Conservation (phyloP, 2,888 invertebrate genomes). For the Agrotis puta region DNA sequence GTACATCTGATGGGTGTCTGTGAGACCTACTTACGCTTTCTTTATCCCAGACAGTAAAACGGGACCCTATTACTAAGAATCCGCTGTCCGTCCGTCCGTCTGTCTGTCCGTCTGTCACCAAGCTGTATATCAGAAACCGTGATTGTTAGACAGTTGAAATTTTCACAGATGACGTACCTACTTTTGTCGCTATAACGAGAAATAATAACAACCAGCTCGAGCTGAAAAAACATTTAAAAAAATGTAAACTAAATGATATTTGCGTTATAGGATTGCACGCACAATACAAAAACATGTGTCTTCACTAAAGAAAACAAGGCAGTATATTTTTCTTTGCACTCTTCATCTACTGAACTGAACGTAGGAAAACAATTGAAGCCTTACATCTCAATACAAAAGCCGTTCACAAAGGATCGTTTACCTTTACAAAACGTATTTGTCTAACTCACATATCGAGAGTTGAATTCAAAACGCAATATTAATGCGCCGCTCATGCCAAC, state of each 20-base stretch:
- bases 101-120: no score
- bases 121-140: no score
- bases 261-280: neutral
- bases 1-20: neutral
- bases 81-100: no score
- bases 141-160: no score
- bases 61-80: no score
- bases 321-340: neutral
- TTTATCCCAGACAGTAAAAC: no score
- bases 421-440: constrained; percentile 59
- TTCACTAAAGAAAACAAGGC: neutral
- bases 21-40: neutral
- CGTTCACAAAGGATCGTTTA: constrained; percentile 58
- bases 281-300: neutral
- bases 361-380: constrained; percentile 15
- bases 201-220: no score
- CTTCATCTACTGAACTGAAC: neutral
- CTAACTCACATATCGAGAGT: constrained; percentile 59
- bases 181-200: no score
- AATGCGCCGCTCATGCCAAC: constrained; percentile 69
- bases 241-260: neutral
- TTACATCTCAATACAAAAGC: constrained; percentile 48
- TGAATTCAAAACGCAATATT: constrained; percentile 69
- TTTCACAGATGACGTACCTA: no score
- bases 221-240: neutral